Evolutionary conservation across 2,797 vertebrate genomes (phyloP), one percentile per base, ranked within the genome.

Genomic region (Discoglossus pictus): DNA sequence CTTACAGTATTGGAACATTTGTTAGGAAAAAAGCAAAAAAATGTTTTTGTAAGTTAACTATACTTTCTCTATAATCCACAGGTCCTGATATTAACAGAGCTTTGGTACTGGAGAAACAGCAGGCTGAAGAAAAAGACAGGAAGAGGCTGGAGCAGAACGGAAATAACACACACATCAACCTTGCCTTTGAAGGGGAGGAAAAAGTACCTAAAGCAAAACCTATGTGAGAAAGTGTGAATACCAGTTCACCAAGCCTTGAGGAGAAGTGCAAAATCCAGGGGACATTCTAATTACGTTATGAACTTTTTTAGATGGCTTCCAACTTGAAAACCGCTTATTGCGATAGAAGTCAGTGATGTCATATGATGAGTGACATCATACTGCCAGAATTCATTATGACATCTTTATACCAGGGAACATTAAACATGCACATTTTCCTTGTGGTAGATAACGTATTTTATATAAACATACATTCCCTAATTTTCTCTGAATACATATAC

Each of bases 21-120:
- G n/a, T n/a, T n/a, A n/a, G n/a, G n/a, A n/a, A n/a, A n/a, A n/a
- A n/a, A n/a, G n/a, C n/a, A n/a, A n/a, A n/a, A n/a, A n/a, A n/a
- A n/a, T n/a, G n/a, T n/a, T n/a, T n/a, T n/a, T n/a, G n/a, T n/a
- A n/a, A n/a, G n/a, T n/a, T 9, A 9, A 3, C 3, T 4, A 1
- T 9, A 16, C 6, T 7, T 4, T 21, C 20, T 38, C 6, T 18
- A 24, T 12, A 17, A 1, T 6, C 1, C 20, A 0, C 20, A 78
- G 77, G 79, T 15, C 83, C 82, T 1, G 61, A 75, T 1, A 24
- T 82, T 43, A 84, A 81, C 25, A 24, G 12, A 1, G 68, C 58
- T 4, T 55, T 78, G 12, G 21, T 69, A 12, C 43, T 56, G 53
- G 61, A 74, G 38, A 50, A 71, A 36, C 52, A 73, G 40, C 2